phyloP scores from a whole-genome alignment of 2,797 vertebrate species.

The Dromococcyx pavoninus region DNA sequence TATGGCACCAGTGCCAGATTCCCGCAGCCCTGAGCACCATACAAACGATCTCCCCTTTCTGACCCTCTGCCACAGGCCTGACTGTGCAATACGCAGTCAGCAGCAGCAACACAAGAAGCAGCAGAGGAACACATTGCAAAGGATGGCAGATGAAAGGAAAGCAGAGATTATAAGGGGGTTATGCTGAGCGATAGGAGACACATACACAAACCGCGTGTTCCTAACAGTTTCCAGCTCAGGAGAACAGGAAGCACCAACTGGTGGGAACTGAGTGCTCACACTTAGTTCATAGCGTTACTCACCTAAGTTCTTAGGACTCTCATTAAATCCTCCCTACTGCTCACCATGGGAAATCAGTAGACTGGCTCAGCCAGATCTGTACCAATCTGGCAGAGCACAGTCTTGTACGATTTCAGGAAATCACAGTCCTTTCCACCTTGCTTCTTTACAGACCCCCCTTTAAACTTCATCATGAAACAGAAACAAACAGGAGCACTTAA shows the following conservation, averaged over 20 bases:
- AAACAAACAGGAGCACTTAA: background rate
- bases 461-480: background rate
- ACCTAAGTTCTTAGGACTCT: background rate
- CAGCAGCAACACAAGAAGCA: background rate
- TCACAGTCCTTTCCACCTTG: background rate
- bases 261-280: background rate
- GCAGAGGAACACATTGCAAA: background rate
- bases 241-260: background rate
- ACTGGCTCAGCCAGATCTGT: background rate
- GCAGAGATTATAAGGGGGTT: background rate
- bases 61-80: background rate
- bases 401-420: background rate
- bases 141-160: background rate
- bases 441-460: background rate
- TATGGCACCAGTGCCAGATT: background rate
- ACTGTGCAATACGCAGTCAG: background rate
- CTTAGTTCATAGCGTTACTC: background rate
- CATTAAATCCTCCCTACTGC: background rate
- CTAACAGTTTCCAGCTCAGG: background rate
- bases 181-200: rapidly evolving
- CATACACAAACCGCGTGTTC: background rate
- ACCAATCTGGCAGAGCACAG: background rate
- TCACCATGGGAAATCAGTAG: background rate
- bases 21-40: background rate
- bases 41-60: background rate